Evolutionary conservation across 2,888 invertebrate species (phyloP).

Genomic region (Stegophylla sp.): DNA sequence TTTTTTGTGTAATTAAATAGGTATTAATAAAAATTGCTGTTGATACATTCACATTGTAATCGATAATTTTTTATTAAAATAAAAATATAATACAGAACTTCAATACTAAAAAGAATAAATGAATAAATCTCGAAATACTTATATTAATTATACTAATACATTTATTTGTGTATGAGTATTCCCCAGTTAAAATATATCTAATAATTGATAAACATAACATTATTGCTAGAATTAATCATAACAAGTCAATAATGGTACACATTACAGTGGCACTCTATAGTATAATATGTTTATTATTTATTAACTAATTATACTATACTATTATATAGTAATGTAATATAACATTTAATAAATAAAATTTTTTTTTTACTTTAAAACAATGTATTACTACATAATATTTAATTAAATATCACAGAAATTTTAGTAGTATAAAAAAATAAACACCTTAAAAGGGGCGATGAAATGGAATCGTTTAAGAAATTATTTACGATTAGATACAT

Average conservation of each 20-base stretch:
- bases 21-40: constrained; percentile 6
- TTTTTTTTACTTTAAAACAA: constrained; percentile 35
- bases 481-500: constrained; percentile 23
- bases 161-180: constrained; percentile 13
- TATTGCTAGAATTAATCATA: constrained; percentile 40
- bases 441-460: constrained; percentile 31
- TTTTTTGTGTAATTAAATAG: background rate
- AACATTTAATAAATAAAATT: constrained; percentile 38
- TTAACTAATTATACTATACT: constrained; percentile 22
- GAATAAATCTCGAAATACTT: constrained; percentile 26
- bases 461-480: constrained; percentile 40
- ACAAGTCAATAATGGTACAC: constrained; percentile 9
- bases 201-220: constrained; percentile 26
- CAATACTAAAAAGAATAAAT: too few species aligned
- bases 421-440: constrained; percentile 42
- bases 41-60: constrained; percentile 2
- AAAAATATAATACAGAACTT: constrained; percentile 10
- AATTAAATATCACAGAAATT: constrained; percentile 56
- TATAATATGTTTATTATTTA: too few species aligned
- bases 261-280: constrained; percentile 16
- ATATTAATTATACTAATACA: constrained; percentile 27
- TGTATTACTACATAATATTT: constrained; percentile 42
- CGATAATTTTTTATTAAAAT: constrained; percentile 17
- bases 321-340: constrained; percentile 8
- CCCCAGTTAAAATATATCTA: constrained; percentile 21